Evolutionary conservation across 30 jellyfish, hydroid and myxozoan genomes (phyloP), one percentile per base, ranked within the genome.

Genomic region (Nemopilema nomurai): DNA sequence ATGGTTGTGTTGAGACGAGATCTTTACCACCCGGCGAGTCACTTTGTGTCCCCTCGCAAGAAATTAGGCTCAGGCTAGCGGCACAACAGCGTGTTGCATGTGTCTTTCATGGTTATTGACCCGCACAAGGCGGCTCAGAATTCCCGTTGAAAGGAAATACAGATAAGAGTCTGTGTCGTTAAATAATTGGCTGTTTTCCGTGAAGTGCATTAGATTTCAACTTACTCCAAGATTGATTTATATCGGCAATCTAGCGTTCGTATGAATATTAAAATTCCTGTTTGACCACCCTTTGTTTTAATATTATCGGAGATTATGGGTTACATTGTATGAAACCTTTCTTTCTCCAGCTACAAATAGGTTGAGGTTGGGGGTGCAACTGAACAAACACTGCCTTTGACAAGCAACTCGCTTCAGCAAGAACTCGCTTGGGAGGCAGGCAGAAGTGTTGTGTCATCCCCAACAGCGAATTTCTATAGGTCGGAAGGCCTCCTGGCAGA

Each of bases 341-440:
- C 19, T 53, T 74, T 71, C 86, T 32, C 74, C 79, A 53, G 26
- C 71, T 51, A 51, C 79, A 32, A 51, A 74, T 57, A 67, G 69
- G 67, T 71, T 84, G 87, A 84, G 93, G 87, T 74, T 73, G 93
- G 93, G 93, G 93, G 87, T 74, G 30, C 83, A 19, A 41, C 63
- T 75, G 63, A 30, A 63, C 28, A 83, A 74, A 84, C 74, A 74
- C 31, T 3, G 77, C 87, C 76, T 18, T 53, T 63, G 66, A 74
- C 62, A 76, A 25, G 32, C 67, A 67, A 57, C 62, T 62, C 71
- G 89, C 31, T 64, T 24, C 89, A 49, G 71, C 30, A 19, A 77
- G 70, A 79, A 31, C 73, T 19, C 27, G 73, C 73, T n/a, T 63
- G 73, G 27, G 73, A 24, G 8, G 30, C 27, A 63, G 30, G 73